phyloP scores from a whole-genome alignment of 2,888 invertebrate genomes.

The Microlaimidae sp. region DNA sequence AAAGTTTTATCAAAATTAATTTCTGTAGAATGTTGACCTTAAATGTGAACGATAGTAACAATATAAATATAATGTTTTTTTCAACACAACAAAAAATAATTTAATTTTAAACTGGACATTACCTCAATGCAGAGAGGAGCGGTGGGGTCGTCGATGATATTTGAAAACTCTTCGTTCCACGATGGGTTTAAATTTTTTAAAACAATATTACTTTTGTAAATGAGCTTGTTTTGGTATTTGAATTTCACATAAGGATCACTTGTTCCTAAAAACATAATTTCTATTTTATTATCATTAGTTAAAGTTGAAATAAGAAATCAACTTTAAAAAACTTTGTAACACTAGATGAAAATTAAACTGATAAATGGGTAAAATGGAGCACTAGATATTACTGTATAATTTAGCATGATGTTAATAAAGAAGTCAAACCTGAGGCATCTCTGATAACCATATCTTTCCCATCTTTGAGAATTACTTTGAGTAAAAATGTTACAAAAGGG shows the following conservation, averaged over 20 bases:
- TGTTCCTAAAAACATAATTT: constrained; percentile 24
- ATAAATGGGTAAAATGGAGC: neutral
- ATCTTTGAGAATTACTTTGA: constrained; percentile 28
- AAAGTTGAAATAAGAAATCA: too few relatives aligned
- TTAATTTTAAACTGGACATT: too few relatives aligned
- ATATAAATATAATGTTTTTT: too few relatives aligned
- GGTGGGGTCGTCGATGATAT: constrained; percentile 73
- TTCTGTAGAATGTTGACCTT: too few relatives aligned
- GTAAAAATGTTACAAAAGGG: constrained; percentile 24
- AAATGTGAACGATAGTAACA: too few relatives aligned
- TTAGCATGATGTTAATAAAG: too few relatives aligned
- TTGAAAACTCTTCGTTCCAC: constrained; percentile 92
- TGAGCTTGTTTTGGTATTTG: constrained; percentile 44
- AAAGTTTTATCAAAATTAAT: too few relatives aligned
- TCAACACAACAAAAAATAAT: too few relatives aligned
- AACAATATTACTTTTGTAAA: constrained; percentile 83
- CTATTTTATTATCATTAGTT: too few relatives aligned
- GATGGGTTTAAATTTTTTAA: constrained; percentile 82
- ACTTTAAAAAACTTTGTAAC: too few relatives aligned
- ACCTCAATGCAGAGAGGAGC: constrained; percentile 60
- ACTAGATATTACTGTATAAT: too few relatives aligned
- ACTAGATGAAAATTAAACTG: neutral
- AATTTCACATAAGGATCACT: constrained; percentile 34
- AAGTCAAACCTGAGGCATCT: constrained; percentile 24
- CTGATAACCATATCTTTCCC: constrained; percentile 28